phyloP scores from a whole-genome alignment of 2,888 invertebrate species.

The Hirtodrosophila trivittata region DNA sequence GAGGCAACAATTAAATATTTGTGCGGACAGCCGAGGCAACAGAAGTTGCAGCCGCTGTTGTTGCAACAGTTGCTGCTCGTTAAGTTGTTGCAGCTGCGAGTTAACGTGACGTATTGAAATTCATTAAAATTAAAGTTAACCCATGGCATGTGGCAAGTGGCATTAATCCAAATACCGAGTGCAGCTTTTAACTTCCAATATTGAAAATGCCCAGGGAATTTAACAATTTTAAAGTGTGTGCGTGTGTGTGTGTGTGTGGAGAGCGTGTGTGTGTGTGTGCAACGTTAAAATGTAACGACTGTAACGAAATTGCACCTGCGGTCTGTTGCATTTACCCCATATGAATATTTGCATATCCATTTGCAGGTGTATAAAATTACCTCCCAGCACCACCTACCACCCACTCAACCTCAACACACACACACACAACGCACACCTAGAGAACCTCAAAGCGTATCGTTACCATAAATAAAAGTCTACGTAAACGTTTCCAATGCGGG shows the following conservation, averaged over 20 bases:
- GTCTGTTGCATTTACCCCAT: slow-evolving; percentile 28
- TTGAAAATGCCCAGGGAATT: slow-evolving; percentile 21
- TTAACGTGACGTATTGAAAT: slow-evolving; percentile 18
- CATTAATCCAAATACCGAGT: slow-evolving; percentile 3
- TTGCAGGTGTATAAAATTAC: slow-evolving; percentile 1
- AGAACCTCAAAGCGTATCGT: slow-evolving; percentile 22
- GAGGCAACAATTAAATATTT: slow-evolving; percentile 62
- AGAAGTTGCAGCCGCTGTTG: slow-evolving; percentile 39
- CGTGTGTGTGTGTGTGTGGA: background rate
- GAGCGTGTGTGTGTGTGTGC: background rate
- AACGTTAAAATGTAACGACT: slow-evolving; percentile 26
- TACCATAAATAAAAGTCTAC: slow-evolving; percentile 32
- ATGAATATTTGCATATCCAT: slow-evolving; percentile 34
- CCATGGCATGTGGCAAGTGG: background rate
- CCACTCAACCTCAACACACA: too few relatives aligned
- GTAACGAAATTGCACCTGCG: slow-evolving; percentile 44
- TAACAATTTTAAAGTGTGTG: slow-evolving; percentile 18
- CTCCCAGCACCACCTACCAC: background rate
- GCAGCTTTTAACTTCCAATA: slow-evolving; percentile 13
- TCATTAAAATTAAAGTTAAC: slow-evolving; percentile 16
- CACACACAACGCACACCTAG: too few relatives aligned
- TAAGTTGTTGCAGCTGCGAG: slow-evolving; percentile 4
- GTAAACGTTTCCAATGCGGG: slow-evolving; percentile 12
- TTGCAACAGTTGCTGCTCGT: too few relatives aligned
- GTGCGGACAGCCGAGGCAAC: slow-evolving; percentile 37